A percentile compares a stretch with the other conserved stretches of the same genome.
phyloP scores from a whole-genome alignment of 2,113 vertebrate species.

The Pollimyrus isidori region DNA sequence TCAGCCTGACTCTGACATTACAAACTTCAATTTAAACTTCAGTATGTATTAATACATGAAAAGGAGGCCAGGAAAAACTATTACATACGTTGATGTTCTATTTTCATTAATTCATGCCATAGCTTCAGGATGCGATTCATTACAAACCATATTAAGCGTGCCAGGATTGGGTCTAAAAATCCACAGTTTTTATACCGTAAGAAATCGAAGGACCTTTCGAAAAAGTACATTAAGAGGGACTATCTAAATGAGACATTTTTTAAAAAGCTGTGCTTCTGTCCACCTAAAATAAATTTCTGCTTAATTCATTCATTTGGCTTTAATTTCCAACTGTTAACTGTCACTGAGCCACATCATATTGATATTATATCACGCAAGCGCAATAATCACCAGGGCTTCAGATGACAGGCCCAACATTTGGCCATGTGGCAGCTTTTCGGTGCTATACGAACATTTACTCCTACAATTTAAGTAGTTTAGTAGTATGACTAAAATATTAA shows the following conservation, averaged over 20 bases:
- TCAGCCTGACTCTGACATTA: not conserved
- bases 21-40: not conserved
- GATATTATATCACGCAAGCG: too few relatives aligned
- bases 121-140: not conserved
- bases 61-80: not conserved
- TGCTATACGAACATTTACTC: too few relatives aligned
- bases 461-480: too few relatives aligned
- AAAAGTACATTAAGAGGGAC: not conserved
- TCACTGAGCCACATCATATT: not conserved
- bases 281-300: not conserved
- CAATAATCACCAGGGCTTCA: too few relatives aligned
- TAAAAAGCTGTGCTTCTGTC: not conserved
- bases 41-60: not conserved
- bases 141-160: not conserved
- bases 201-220: not conserved
- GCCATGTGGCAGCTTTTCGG: too few relatives aligned
- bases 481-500: too few relatives aligned
- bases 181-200: not conserved
- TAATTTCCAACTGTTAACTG: not conserved
- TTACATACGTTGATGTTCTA: not conserved
- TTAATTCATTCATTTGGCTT: not conserved
- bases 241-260: not conserved
- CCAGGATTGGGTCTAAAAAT: not conserved
- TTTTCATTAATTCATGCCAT: not conserved
- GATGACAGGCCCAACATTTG: too few relatives aligned